Percentiles rank a stretch among this genome's conserved stretches.
Conservation (phyloP, 2,113 vertebrate species). For the Xyrauchen texanus region DNA sequence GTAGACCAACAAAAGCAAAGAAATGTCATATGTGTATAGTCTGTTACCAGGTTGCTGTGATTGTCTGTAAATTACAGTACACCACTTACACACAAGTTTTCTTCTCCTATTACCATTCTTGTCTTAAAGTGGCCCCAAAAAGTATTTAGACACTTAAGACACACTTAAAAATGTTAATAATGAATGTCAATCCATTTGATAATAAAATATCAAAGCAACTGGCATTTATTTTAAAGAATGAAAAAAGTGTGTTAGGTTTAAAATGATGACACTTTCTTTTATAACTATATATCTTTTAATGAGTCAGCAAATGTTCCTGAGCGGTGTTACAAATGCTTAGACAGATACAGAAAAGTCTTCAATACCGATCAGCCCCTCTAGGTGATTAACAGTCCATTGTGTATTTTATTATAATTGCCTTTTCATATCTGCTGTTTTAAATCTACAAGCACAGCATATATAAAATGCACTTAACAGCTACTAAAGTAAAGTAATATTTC, state of each 20-base stretch:
- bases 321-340: not conserved
- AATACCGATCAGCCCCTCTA: not conserved
- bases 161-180: too few relatives aligned
- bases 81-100: not conserved
- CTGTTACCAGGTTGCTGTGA: not conserved
- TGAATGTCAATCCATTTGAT: too few relatives aligned
- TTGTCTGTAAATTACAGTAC: not conserved
- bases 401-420: not conserved
- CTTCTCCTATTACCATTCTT: too few relatives aligned
- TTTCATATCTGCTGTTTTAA: not conserved
- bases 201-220: too few relatives aligned
- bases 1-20: too few relatives aligned
- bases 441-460: constrained; percentile 11
- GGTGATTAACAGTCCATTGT: not conserved
- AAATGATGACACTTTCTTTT: too few relatives aligned
- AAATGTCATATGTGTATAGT: too few relatives aligned
- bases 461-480: not conserved
- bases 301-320: constrained; percentile 27
- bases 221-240: too few relatives aligned
- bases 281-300: too few relatives aligned
- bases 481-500: not conserved
- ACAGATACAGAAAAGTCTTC: not conserved
- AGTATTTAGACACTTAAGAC: too few relatives aligned
- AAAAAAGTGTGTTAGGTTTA: too few relatives aligned
- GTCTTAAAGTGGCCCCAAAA: not conserved